A percentile compares a stretch with the other conserved stretches of the same genome.
These are phyloP conservation scores for Sebastes goodei DNA, from an alignment of 2,797 vertebrate genomes.

Conservation along the genomic window DNA sequence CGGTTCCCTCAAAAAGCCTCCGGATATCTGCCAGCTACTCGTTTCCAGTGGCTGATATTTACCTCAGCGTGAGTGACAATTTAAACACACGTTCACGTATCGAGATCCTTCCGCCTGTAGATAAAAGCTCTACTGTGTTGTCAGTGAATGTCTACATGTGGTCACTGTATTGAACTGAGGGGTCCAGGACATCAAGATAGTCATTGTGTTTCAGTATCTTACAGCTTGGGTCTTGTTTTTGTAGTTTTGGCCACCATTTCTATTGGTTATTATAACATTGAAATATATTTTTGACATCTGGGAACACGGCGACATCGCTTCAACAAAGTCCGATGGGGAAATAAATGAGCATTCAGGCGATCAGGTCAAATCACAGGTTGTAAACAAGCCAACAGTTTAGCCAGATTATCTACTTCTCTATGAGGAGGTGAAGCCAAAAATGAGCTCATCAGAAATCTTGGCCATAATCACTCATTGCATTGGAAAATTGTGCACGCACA, in stretches of 20 bases:
- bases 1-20: constrained; percentile 41
- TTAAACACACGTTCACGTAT: constrained; percentile 30
- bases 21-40: constrained; percentile 30
- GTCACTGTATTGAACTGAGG: neutral
- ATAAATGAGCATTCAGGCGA: neutral
- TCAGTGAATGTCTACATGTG: constrained; percentile 6
- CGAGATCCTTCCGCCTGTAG: neutral
- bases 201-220: neutral
- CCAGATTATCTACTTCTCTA: neutral
- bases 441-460: neutral
- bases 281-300: neutral
- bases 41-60: constrained; percentile 55
- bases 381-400: neutral
- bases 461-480: neutral
- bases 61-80: constrained; percentile 30
- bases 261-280: neutral
- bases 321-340: rapidly evolving
- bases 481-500: neutral
- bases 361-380: neutral
- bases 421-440: neutral
- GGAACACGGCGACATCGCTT: neutral
- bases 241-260: neutral
- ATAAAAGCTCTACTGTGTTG: constrained; percentile 23
- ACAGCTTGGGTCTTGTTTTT: neutral
- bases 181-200: neutral